Conservation (phyloP, 2,113 vertebrate species). For the Nyctibius bracteatus region DNA sequence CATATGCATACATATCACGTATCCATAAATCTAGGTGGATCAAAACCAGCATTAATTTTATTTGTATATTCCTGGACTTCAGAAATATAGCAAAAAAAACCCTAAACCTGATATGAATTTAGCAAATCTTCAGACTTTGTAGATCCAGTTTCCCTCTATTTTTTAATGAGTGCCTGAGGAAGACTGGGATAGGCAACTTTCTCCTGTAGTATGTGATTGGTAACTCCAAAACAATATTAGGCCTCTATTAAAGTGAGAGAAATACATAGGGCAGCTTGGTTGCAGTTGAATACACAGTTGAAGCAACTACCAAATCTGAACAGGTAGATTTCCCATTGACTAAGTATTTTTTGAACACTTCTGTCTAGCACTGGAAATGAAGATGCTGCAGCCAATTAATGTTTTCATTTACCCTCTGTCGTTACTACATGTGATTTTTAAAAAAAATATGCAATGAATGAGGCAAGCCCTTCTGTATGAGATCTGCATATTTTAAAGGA, state of each 20-base stretch:
- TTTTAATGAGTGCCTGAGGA: not conserved
- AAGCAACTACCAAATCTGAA: not conserved
- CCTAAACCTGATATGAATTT: not conserved
- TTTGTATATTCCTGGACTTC: not conserved
- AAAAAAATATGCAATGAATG: not conserved
- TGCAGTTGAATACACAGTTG: not conserved
- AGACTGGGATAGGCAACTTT: not conserved
- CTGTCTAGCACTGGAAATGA: not conserved
- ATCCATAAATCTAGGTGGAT: not conserved
- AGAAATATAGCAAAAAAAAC: not conserved
- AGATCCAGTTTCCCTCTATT: not conserved
- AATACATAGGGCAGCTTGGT: not conserved
- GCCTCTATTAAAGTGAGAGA: not conserved
- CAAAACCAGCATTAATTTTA: not conserved
- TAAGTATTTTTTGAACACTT: not conserved
- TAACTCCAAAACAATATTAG: not conserved
- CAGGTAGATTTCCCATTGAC: not conserved
- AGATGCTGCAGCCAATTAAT: not conserved
- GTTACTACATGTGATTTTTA: not conserved
- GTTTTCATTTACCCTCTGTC: not conserved
- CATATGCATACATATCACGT: fast-evolving
- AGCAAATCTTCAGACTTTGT: not conserved
- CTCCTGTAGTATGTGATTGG: not conserved
- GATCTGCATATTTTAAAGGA: not conserved
- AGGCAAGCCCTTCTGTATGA: not conserved